phyloP scores from a whole-genome alignment of 2,888 invertebrate genomes.

The Peribatodes rhomboidaria region DNA sequence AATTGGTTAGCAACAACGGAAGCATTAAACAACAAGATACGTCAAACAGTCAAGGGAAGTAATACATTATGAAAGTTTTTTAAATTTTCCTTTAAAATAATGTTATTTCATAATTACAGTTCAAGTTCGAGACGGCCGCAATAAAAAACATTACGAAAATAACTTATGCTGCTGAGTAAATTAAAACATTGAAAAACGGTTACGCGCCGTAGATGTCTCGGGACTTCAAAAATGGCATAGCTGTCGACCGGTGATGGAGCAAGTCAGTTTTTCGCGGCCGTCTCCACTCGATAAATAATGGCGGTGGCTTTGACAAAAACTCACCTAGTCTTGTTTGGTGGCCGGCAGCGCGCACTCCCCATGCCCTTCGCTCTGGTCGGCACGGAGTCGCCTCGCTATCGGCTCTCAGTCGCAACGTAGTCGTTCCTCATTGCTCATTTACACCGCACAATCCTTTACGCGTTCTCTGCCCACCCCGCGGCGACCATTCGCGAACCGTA shows the following conservation, averaged over 20 bases:
- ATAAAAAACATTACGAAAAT: constrained; percentile 31
- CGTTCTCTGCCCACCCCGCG: constrained; percentile 82
- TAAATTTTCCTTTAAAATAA: background rate
- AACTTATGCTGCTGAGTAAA: constrained; percentile 73
- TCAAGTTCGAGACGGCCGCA: constrained; percentile 70
- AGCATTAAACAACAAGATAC: constrained; percentile 43
- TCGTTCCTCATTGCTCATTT: constrained; percentile 48
- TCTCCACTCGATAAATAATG: constrained; percentile 86
- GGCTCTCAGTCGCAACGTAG: constrained; percentile 48
- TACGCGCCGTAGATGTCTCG: constrained; percentile 71
- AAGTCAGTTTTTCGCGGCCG: constrained; percentile 85
- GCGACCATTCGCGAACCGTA: constrained; percentile 75
- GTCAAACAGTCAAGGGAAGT: constrained; percentile 17
- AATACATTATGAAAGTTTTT: constrained; percentile 4
- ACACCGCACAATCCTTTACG: constrained; percentile 57
- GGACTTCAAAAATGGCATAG: constrained; percentile 83
- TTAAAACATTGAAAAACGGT: constrained; percentile 84
- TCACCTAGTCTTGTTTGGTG: constrained; percentile 85
- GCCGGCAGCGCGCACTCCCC: constrained; percentile 78
- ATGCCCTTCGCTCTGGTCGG: constrained; percentile 54
- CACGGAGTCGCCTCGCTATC: constrained; percentile 63
- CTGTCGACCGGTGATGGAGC: constrained; percentile 72
- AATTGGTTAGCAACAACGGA: constrained; percentile 32
- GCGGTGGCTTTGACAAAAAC: constrained; percentile 86
- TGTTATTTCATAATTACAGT: constrained; percentile 9